Conservation (phyloP, 2,888 invertebrate species). For the Habrosyne pyritoides region DNA sequence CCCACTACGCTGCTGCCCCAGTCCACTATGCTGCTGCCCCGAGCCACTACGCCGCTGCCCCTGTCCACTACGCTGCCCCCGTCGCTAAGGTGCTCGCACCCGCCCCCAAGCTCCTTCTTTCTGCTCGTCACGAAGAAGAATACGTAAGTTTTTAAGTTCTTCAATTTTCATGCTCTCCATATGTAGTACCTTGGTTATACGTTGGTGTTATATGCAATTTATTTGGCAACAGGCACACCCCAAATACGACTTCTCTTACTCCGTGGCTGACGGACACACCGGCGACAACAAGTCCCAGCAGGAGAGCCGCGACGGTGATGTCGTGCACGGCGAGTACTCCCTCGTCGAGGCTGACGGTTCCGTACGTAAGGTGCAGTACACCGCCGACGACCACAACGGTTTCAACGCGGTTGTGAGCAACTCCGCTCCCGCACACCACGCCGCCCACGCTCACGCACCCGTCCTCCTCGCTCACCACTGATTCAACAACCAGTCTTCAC, state of each 20-base stretch:
- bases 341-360: conserved; percentile 80
- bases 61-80: conserved; percentile 49
- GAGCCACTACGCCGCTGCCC: conserved; percentile 38
- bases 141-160: conserved; percentile 42
- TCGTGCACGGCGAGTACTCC: conserved; percentile 72
- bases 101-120: conserved; percentile 40
- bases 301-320: conserved; percentile 65
- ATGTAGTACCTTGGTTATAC: background rate
- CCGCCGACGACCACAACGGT: conserved; percentile 78
- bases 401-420: conserved; percentile 70
- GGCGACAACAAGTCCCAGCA: conserved; percentile 81
- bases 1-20: conserved; percentile 33
- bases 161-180: background rate
- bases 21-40: conserved; percentile 38
- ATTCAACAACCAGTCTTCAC: conserved; percentile 9
- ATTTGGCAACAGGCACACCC: conserved; percentile 68
- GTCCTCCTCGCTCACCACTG: conserved; percentile 17
- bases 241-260: conserved; percentile 82
- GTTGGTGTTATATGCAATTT: background rate
- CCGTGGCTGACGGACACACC: conserved; percentile 81
- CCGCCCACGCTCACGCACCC: conserved; percentile 29
- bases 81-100: conserved; percentile 46
- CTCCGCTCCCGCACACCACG: conserved; percentile 60
- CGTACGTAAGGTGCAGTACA: conserved; percentile 79
- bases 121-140: conserved; percentile 52